Evolutionary conservation across 2,113 vertebrate species (phyloP).

Genomic region (Aythya baeri): DNA sequence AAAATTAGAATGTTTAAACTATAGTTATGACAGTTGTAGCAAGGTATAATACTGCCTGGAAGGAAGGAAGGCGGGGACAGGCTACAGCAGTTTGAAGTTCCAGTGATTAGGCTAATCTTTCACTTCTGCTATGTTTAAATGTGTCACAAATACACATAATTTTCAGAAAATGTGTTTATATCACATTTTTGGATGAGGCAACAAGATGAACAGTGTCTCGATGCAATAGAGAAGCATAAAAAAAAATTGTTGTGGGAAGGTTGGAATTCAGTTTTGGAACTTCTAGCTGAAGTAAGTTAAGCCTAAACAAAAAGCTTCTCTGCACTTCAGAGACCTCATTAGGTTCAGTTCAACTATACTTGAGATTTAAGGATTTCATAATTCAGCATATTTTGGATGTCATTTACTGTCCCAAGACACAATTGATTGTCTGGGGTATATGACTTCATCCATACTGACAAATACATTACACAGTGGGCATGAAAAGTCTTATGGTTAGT

Average conservation of each 20-base stretch:
- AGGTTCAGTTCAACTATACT: background rate
- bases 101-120: background rate
- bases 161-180: background rate
- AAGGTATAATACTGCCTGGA: background rate
- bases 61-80: background rate
- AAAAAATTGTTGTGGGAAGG: background rate
- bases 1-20: background rate
- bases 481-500: background rate
- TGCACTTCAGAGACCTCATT: background rate
- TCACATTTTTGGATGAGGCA: background rate
- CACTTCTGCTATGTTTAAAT: background rate
- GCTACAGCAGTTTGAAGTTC: background rate
- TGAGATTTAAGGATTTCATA: background rate
- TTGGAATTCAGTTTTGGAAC: background rate
- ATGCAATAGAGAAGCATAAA: background rate
- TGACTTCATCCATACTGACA: background rate
- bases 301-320: background rate
- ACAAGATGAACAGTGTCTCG: background rate
- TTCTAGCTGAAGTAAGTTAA: background rate
- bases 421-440: background rate
- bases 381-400: background rate
- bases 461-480: background rate
- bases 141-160: background rate
- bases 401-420: background rate
- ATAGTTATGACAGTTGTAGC: background rate